These are phyloP conservation scores for Miniopterus natalensis DNA, from an alignment of 2,113 vertebrate species.

Conservation along the genomic window DNA sequence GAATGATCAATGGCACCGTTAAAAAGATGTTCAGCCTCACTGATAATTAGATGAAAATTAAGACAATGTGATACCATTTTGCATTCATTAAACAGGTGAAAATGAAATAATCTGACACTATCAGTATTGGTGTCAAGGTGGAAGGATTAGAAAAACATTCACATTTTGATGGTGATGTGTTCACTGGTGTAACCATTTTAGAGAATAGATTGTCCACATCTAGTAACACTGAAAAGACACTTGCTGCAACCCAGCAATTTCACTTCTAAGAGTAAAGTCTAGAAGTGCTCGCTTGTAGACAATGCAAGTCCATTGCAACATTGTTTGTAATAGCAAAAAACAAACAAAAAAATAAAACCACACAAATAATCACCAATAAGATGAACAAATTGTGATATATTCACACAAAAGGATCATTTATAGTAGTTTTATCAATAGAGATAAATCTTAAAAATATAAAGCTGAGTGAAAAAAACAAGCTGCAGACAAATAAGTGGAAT, in stretches of 20 bases:
- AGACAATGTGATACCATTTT: neutral
- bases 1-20: neutral
- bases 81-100: neutral
- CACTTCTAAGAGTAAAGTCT: neutral
- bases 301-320: neutral
- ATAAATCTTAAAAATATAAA: neutral
- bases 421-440: neutral
- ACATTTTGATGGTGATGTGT: neutral
- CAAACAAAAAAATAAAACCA: neutral
- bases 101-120: neutral
- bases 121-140: neutral
- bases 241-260: neutral
- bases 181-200: neutral
- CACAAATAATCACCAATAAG: neutral
- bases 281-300: neutral
- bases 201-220: slow-evolving; percentile 4
- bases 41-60: slow-evolving; percentile 40
- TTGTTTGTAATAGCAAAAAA: neutral
- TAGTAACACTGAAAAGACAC: neutral
- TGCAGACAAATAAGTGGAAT: neutral
- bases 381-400: neutral
- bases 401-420: neutral
- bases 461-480: neutral
- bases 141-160: neutral
- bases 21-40: neutral